Conservation (phyloP, 2,888 invertebrate genomes). For the Acleris holmiana region DNA sequence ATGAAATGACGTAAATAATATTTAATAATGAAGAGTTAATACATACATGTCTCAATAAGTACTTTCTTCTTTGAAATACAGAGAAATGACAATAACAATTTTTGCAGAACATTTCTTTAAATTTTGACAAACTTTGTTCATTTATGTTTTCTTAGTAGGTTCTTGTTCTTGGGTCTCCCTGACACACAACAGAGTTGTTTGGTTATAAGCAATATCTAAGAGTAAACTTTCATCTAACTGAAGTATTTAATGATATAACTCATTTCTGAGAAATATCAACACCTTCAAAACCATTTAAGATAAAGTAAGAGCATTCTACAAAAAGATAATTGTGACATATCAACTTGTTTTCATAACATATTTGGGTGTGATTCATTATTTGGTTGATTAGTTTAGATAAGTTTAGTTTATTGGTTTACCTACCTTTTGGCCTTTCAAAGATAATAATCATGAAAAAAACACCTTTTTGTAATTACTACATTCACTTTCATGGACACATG, state of each 20-base stretch:
- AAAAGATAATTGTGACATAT: slow-evolving; percentile 11
- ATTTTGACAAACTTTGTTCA: background rate
- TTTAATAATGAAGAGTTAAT: background rate
- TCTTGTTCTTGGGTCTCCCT: background rate
- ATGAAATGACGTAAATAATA: too few species aligned
- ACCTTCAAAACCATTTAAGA: slow-evolving; percentile 7
- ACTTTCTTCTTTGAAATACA: background rate
- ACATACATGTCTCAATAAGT: slow-evolving; percentile 5
- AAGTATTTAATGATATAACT: slow-evolving; percentile 4
- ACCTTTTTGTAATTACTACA: too few species aligned
- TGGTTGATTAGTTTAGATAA: background rate
- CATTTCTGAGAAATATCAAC: slow-evolving; percentile 10
- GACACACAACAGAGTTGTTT: background rate
- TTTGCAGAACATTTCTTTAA: slow-evolving; percentile 8
- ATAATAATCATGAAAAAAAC: too few species aligned
- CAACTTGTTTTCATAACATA: slow-evolving; percentile 8
- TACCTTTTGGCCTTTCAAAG: background rate
- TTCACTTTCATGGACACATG: too few species aligned
- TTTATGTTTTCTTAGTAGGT: too few species aligned
- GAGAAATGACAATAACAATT: slow-evolving; percentile 12
- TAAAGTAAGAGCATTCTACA: slow-evolving; percentile 19
- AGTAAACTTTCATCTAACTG: slow-evolving; percentile 11
- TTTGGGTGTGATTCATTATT: slow-evolving; percentile 1
- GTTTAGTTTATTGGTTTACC: background rate
- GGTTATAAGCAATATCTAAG: background rate